A percentile compares a stretch with the other conserved stretches of the same genome.
Conservation (phyloP, 2,797 vertebrate species). For the Chrysocyon brachyurus region DNA sequence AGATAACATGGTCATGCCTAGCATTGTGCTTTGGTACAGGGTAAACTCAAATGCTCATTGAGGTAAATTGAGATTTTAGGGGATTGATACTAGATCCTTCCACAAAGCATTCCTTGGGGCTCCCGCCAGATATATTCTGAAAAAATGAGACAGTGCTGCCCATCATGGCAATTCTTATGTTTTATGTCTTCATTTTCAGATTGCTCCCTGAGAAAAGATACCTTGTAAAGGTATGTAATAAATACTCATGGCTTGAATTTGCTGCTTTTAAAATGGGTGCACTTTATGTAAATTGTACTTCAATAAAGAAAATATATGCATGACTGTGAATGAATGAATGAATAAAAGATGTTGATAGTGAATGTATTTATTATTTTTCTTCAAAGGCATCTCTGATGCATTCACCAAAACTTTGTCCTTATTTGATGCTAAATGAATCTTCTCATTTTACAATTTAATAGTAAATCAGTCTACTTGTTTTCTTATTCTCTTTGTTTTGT, state of each 20-base stretch:
- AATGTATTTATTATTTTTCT: constrained; percentile 39
- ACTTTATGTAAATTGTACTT: constrained; percentile 52
- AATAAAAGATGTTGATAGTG: constrained; percentile 17
- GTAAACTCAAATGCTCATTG: neutral
- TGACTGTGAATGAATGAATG: constrained; percentile 17
- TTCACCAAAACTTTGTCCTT: neutral
- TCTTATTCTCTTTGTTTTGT: constrained; percentile 44
- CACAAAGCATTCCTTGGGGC: neutral
- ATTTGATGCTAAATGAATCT: constrained; percentile 1
- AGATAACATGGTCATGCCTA: neutral
- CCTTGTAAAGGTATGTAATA: constrained; percentile 92
- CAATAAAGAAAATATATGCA: neutral
- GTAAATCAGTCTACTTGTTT: neutral
- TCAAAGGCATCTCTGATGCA: neutral
- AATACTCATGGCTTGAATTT: constrained; percentile 22
- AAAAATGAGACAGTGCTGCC: neutral
- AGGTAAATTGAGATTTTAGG: neutral
- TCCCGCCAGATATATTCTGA: neutral
- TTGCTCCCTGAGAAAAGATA: constrained; percentile 91
- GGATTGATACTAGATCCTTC: neutral
- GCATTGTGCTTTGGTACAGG: neutral
- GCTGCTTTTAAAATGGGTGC: neutral
- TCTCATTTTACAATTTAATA: constrained; percentile 54
- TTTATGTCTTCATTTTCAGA: constrained; percentile 83
- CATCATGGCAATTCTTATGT: constrained; percentile 11